A percentile compares a stretch with the other conserved stretches of the same genome.
Conservation (phyloP, 2,888 invertebrate species). For the Mimachlamys varia region DNA sequence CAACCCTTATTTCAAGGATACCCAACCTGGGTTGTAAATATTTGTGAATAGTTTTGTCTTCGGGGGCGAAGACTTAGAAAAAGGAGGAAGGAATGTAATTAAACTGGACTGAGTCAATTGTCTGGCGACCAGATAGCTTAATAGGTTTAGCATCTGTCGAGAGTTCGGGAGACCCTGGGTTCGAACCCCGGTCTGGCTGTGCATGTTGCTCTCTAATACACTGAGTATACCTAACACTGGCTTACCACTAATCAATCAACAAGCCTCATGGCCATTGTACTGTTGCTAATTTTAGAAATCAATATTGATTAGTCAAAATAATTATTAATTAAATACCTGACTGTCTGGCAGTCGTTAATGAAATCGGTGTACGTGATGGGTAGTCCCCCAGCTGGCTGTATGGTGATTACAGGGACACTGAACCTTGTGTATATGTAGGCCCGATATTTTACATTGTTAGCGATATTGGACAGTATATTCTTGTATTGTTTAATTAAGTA, state of each 20-base stretch:
- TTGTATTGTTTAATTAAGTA: neutral
- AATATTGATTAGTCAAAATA: slow-evolving; percentile 24
- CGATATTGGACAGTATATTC: neutral
- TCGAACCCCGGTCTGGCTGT: too few species aligned
- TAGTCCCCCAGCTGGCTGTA: neutral
- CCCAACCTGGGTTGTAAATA: too few species aligned
- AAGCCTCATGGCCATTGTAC: slow-evolving; percentile 21
- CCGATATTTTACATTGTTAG: neutral
- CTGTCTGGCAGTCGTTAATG: neutral
- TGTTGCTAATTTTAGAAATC: slow-evolving; percentile 24
- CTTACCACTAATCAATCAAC: neutral
- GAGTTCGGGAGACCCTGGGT: too few species aligned
- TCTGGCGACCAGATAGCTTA: too few species aligned
- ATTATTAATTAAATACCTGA: slow-evolving; percentile 31
- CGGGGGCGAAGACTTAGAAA: too few species aligned
- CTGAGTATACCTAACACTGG: neutral
- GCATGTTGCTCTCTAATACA: too few species aligned
- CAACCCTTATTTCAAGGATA: too few species aligned
- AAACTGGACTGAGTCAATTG: neutral
- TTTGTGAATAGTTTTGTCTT: too few species aligned
- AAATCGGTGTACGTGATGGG: neutral
- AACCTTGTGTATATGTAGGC: neutral
- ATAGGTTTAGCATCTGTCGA: too few species aligned
- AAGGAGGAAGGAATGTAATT: too few species aligned
- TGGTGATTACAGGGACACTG: neutral